Base-by-base conservation (phyloP, 2,888 invertebrate species). In the Congeria kusceri region DNA sequence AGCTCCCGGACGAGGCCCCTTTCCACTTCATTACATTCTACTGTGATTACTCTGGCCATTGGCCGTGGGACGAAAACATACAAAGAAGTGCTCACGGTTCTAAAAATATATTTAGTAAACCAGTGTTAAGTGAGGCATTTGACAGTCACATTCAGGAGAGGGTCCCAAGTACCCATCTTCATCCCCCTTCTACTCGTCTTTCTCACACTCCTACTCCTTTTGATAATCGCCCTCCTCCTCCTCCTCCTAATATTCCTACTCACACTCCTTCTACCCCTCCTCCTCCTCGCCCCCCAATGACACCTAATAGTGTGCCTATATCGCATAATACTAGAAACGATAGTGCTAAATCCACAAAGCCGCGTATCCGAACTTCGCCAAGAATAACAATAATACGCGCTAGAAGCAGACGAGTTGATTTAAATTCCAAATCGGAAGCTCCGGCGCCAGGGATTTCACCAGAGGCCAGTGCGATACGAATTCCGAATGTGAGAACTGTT, bases 41-140 rank as follows among this genome's bases (percentile, higher is more conserved):
- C 46, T 83, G 83, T 73, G 80, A 83, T 70, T 80, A 70, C 56
- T 80, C 80, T 23, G 80, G 80, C 4, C 70, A 71, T 3, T 83
- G 83, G 83, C 83, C 83, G 15, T 83, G 83, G 83, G 78, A 80
- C 47, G 44, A 46, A 29, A 62, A 63, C 3, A 61, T 73, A 25
- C 80, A 80, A 69, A 61, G 15, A 9, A 68, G 44, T 20, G 44
- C 7, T 25, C n/a, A 11, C 13, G 9, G 4, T 13, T 13, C 29
- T 18, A 58, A 58, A 44, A 32, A 2, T 23, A 3, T 23, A 53
- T 53, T 53, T 25, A 53, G n/a, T 18, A 25, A 9, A 53, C 53
- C 53, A 53, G 13, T 13, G 11, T 53, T 53, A 25, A 20, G 53
- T 15, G 53, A 53, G 53, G 13, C 53, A 20, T 4, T 23, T 53